phyloP scores from a whole-genome alignment of 2,888 invertebrate species.

The Steinernema carpocapsae region DNA sequence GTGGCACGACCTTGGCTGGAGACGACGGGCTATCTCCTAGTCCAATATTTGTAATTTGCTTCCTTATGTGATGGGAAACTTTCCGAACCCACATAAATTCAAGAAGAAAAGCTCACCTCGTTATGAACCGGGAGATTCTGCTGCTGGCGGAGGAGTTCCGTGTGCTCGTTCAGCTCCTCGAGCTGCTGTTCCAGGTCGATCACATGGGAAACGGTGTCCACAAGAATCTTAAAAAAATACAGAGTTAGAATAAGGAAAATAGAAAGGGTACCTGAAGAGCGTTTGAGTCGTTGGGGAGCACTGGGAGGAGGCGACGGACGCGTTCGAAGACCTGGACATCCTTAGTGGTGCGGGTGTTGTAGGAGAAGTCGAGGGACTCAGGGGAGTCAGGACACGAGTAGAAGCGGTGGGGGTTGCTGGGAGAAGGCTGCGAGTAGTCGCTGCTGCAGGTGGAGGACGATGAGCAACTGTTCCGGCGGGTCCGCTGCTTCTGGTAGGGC shows the following conservation, averaged over 20 bases:
- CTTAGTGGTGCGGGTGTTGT: neutral
- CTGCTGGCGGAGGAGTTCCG: constrained; percentile 21
- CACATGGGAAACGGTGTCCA: constrained; percentile 24
- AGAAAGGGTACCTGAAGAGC: neutral
- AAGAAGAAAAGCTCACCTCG: constrained; percentile 13
- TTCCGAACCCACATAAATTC: no score
- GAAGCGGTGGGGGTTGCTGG: neutral
- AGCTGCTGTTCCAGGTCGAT: constrained; percentile 28
- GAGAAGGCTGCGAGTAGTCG: constrained; percentile 14
- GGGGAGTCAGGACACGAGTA: constrained; percentile 4
- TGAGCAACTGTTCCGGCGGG: constrained; percentile 17
- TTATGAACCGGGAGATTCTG: neutral
- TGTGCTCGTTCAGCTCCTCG: constrained; percentile 24
- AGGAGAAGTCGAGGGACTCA: constrained; percentile 8
- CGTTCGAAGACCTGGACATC: constrained; percentile 26
- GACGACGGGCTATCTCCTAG: neutral
- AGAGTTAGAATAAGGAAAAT: neutral
- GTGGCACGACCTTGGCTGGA: constrained; percentile 28
- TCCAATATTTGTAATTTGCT: constrained; percentile 10
- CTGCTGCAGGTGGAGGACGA: constrained; percentile 25
- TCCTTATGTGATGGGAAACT: no score
- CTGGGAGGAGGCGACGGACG: constrained; percentile 1
- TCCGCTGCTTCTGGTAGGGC: constrained; percentile 12
- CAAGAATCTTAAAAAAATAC: constrained; percentile 2
- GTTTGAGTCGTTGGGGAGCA: constrained; percentile 24